Evolutionary conservation across 1,140 invertebrate species (phyloP).

Genomic region (Dryas iulia): DNA sequence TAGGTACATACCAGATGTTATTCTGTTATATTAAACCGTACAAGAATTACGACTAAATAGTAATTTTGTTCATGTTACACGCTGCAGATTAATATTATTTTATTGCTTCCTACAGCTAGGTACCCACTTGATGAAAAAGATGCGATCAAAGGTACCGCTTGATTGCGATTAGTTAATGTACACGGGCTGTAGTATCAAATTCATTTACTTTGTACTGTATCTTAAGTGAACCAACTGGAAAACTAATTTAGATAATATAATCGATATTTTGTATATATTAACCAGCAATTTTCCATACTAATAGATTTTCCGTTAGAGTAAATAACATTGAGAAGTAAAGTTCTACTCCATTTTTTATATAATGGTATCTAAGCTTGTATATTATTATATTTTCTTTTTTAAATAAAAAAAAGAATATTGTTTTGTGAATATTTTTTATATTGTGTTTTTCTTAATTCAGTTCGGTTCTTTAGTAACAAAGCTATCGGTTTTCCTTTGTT

Average conservation of each 20-base stretch:
- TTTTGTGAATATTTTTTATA: too few species aligned
- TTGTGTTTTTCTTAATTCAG: too few species aligned
- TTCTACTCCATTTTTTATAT: too few species aligned
- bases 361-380: background rate
- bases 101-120: constrained; percentile 39
- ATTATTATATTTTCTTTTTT: too few species aligned
- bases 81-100: constrained; percentile 36
- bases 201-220: background rate
- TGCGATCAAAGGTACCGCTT: constrained; percentile 34
- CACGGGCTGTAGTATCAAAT: constrained; percentile 5
- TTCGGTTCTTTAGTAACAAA: too few species aligned
- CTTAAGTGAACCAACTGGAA: background rate
- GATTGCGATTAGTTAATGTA: constrained; percentile 34
- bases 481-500: too few species aligned
- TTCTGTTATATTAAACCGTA: constrained; percentile 15
- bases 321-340: background rate
- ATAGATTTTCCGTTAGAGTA: background rate
- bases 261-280: background rate
- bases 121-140: constrained; percentile 30
- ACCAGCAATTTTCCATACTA: background rate
- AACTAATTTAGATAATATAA: background rate
- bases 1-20: background rate
- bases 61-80: constrained; percentile 24
- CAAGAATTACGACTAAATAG: constrained; percentile 16
- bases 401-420: too few species aligned